Evolutionary conservation across 30 jellyfish, hydroid and myxozoan species (phyloP), one percentile per base, ranked within the genome.

Genomic region (Aurelia aurita): DNA sequence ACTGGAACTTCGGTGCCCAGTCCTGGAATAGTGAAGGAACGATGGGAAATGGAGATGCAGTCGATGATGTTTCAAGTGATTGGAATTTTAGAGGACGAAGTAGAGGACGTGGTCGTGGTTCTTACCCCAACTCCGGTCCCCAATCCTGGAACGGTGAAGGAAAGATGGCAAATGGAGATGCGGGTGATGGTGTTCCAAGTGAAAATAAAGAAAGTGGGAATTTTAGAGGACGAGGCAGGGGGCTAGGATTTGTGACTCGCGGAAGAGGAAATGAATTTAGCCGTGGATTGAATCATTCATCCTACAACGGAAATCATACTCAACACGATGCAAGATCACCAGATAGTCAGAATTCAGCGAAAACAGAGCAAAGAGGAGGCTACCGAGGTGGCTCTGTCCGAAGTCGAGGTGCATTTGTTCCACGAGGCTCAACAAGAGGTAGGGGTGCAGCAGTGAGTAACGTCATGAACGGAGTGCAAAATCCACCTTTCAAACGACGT

Each of bases 401-500:
- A 55, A 55, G 67, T 22, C 25, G 67, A 1, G 67, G 67, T 23
- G 23, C 31, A 26, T 31, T 45, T 35, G 57, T 49, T 18, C 58
- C 59, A 67, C 79, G 51, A 19, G 68, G 63, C n/a, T 47, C 26
- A 27, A 71, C 55, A 22, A 55, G 69, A 8, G 70, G 49, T 19
- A 43, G 74, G 20, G 68, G 77, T 25, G 77, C 66, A 9, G 68
- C 67, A 9, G 18, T 26, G 26, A 67, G 46, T 18, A 67, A 32
- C 51, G 18, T 39, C n/a, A 16, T 16, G 57, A 68, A 29, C 12
- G 58, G 79, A 21, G 26, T n/a, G 12, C 32, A 20, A 64, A 16
- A 62, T 15, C 21, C 66, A 14, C n/a, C 35, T 44, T 71, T 31
- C 69, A 76, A 76, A 22, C 74, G 44, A 23, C 74, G 73, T 39